Base-by-base conservation (phyloP, 2,888 invertebrate species). In the Pardosa pseudoannulata region DNA sequence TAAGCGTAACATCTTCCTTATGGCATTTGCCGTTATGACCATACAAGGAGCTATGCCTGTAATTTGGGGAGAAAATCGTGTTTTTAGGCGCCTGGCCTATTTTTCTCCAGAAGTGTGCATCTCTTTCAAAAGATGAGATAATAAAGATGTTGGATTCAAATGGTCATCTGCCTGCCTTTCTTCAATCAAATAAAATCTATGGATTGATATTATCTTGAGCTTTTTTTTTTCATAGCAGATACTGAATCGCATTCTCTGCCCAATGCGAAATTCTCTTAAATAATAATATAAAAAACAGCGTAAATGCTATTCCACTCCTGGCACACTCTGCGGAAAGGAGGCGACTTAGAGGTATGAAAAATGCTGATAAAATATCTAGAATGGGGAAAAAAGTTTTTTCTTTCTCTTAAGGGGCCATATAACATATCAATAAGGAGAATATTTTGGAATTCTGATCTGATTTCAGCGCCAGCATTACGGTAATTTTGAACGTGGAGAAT, bases 181-280 rank as follows among this genome's bases (percentile, higher is more conserved):
- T 56, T 23, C 56, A 56, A 56, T 56, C 56, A 19, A 56, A 56
- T 56, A 56, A 56, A 56, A 56, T 56, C 56, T 56, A 56, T 56
- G 56, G 56, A 56, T 56, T 19, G 56, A 56, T 56, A 56, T 56
- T 23, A 56, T 56, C 56, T 56, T 19, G 6, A 5, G 56, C 23
- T 23, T 56, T 6, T 56, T 23, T 23, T 56, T 5, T 2, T 23
- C 5, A 6, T 23, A 5, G 23, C 7, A 16, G 46, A 56, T 23
- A 23, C 56, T 19, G 5, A 56, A 56, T 19, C 23, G 56, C 56
- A 56, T 56, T 56, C 23, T 36, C 56, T 56, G 46, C 5, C 56
- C 23, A 23, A 56, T 23, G 23, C 56, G 56, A 23, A 56, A 19
- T 56, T 19, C 56, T 19, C 56, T 56, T 23, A 56, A 56, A 56